phyloP scores from a whole-genome alignment of 2,888 invertebrate genomes.

The Dexiosoma caninum region DNA sequence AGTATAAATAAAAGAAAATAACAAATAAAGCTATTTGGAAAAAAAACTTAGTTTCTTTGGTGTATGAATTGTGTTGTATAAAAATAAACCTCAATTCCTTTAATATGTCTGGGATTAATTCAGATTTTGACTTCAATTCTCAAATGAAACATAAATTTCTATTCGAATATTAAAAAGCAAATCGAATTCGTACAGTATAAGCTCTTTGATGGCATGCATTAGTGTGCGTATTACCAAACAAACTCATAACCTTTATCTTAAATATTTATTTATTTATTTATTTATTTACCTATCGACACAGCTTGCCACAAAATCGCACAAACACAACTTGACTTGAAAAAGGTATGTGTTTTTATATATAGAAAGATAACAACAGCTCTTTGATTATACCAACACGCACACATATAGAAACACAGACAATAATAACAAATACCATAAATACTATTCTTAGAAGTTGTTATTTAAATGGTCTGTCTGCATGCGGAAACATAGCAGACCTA shows the following conservation, averaged over 20 bases:
- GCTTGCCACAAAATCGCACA: neutral
- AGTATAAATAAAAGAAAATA: no score
- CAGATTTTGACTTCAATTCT: neutral
- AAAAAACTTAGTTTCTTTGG: no score
- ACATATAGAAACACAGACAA: neutral
- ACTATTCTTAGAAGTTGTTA: neutral
- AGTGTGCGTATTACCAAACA: neutral
- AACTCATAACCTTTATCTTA: slow-evolving; percentile 1
- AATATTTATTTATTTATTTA: slow-evolving; percentile 6
- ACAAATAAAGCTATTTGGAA: no score
- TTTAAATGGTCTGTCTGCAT: neutral
- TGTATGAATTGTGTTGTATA: slow-evolving; percentile 24
- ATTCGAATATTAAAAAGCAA: neutral
- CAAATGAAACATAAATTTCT: neutral
- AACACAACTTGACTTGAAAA: slow-evolving; percentile 3
- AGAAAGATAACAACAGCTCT: slow-evolving; percentile 2
- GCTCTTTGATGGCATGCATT: neutral
- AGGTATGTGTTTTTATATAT: neutral
- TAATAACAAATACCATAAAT: neutral
- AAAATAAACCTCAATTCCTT: slow-evolving; percentile 2
- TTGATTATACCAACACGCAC: neutral
- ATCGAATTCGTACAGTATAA: neutral
- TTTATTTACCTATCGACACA: neutral
- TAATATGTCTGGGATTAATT: neutral
- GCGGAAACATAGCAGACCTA: no score